Conservation (phyloP, 2,888 invertebrate species). For the Orchesella flavescens region DNA sequence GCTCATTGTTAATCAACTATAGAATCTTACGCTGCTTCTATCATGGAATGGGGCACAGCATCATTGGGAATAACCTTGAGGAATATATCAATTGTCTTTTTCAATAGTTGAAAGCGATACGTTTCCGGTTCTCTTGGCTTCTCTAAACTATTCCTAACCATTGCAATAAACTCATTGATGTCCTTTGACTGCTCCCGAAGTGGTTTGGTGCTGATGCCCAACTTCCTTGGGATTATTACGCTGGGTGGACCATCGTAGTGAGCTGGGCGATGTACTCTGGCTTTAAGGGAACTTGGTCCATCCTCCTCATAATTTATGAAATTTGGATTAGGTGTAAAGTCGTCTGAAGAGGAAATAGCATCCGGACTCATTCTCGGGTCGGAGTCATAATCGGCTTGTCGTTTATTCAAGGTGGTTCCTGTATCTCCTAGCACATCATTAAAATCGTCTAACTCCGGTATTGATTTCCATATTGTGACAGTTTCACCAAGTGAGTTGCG, state of each 20-base stretch:
- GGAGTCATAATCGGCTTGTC: background rate
- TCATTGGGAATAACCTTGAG: conserved; percentile 22
- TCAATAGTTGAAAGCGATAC: conserved; percentile 45
- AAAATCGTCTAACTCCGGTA: background rate
- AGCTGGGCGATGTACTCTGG: background rate
- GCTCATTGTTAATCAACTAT: no score
- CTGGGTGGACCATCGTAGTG: background rate
- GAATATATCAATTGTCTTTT: conserved; percentile 48
- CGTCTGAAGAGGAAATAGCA: background rate
- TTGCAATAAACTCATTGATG: conserved; percentile 41
- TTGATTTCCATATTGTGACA: background rate
- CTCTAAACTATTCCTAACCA: conserved; percentile 29
- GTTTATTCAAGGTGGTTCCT: background rate
- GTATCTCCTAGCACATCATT: background rate
- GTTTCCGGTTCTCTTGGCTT: conserved; percentile 41
- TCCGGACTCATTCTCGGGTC: background rate
- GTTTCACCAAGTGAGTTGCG: background rate
- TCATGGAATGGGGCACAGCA: conserved; percentile 48
- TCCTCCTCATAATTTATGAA: background rate
- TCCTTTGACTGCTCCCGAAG: conserved; percentile 1
- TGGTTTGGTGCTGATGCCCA: background rate
- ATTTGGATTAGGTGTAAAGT: no score
- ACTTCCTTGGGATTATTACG: conserved; percentile 18
- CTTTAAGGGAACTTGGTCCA: no score
- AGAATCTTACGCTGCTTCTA: conserved; percentile 44